phyloP scores from a whole-genome alignment of 1,140 invertebrate genomes.

The Brachionus manjavacas region DNA sequence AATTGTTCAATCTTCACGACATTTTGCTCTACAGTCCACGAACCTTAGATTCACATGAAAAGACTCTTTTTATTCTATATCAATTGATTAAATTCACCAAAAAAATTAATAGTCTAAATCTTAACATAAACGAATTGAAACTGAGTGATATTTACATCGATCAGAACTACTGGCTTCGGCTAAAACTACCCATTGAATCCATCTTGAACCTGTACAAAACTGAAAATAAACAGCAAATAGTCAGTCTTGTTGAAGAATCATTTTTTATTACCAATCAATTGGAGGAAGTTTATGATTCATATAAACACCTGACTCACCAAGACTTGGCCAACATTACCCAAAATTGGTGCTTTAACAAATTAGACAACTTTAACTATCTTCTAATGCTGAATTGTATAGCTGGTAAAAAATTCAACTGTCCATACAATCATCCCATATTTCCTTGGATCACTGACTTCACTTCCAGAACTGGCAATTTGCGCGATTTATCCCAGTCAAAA shows the following conservation, averaged over 20 bases:
- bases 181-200: constrained; percentile 27
- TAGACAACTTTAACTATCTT: constrained; percentile 87
- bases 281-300: background rate
- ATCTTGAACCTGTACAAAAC: constrained; percentile 9
- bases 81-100: constrained; percentile 10
- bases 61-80: constrained; percentile 31
- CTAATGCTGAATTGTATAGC: constrained; percentile 71
- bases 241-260: background rate
- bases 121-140: background rate
- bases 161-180: constrained; percentile 17
- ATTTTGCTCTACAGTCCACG: constrained; percentile 38
- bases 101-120: background rate
- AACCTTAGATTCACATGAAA: background rate
- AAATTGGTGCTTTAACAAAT: constrained; percentile 73
- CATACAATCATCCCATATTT: constrained; percentile 85
- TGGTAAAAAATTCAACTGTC: constrained; percentile 71
- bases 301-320: background rate
- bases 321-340: constrained; percentile 46
- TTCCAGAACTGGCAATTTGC: constrained; percentile 68
- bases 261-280: constrained; percentile 8
- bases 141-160: constrained; percentile 27
- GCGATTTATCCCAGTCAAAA: constrained; percentile 88
- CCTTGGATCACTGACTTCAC: constrained; percentile 95
- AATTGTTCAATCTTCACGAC: constrained; percentile 19
- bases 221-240: background rate